Base-by-base conservation (phyloP, 2,888 invertebrate genomes). In the Cordilura impudica region DNA sequence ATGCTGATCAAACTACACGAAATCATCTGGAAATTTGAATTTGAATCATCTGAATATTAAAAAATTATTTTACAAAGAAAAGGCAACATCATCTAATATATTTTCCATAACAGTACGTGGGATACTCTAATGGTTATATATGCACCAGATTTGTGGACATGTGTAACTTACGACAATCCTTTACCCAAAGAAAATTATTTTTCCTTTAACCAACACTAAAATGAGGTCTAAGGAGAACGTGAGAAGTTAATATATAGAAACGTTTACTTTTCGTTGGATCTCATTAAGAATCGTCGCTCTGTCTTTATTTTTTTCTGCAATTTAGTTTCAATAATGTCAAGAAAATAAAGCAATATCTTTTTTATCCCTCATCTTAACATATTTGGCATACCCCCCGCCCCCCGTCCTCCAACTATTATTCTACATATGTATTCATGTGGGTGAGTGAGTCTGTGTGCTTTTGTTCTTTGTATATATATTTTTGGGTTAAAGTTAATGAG, bases 301-400 rank as follows among this genome's bases (percentile, higher is more conserved):
- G 18, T 56, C n/a, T 60, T 45, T 47, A 18, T 14, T 23, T 43
- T 23, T 51, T 51, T 45, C 19, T 43, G 58, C 23, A 65, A 66
- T 65, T 76, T 60, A 51, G 63, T 61, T 39, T 51, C 31, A 39
- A 75, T 61, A 61, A 63, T 61, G 53, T 47, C 45, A 26, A 65
- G 56, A 60, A 71, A 60, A 70, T 47, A 19, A 71, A 66, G 31
- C 23, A 39, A 65, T 53, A 65, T 65, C 26, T 47, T 31, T 53
- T 71, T 60, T 53, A 65, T 49, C 56, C 58, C 43, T 29, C 29
- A 53, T 51, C 58, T 71, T 65, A 58, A 65, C 21, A 58, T 58
- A 58, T 58, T 75, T 51, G 21, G 49, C 12, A 54, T 16, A n/a
- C 26, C 8, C 21, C 14, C 3, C 19, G 0, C 26, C 26, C 31